Evolutionary conservation across 2,888 invertebrate genomes (phyloP), one percentile per base, ranked within the genome.

Genomic region (Timema cristinae): DNA sequence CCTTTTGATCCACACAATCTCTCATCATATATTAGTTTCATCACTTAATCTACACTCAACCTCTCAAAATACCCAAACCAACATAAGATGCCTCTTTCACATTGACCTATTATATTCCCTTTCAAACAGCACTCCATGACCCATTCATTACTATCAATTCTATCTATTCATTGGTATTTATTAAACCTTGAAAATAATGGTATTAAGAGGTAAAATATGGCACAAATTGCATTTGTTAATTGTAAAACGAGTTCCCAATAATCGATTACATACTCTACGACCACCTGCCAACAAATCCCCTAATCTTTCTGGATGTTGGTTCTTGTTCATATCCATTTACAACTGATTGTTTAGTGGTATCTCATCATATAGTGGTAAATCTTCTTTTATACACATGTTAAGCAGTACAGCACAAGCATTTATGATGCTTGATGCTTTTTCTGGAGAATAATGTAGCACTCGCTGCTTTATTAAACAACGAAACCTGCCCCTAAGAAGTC

Each of bases 351-450:
- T 48, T 9, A 48, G 63, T 47, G 32, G 32, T 32, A 32, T 32
- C 32, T 63, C 63, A 63, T 63, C 63, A 15, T 6, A 48, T 9
- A 63, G 63, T 6, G 63, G 63, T 47, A 63, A 47, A 48, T 63
- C 16, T 32, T 63, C 48, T 32, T 32, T 63, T 1, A 63, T 63
- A 13, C 63, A 63, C 13, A 75, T 74, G 68, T 74, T 75, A 50
- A 73, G 74, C 32, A 75, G 54, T 15, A 73, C 72, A 69, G 71
- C 73, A 73, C 75, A 75, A 1, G 75, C 73, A 67, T 75, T 74
- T 6, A 74, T 71, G 54, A 75, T 75, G 69, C 71, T 73, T 0
- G 51, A 67, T 13, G 74, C 72, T 49, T 72, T 69, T 66, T 69
- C 71, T n/a, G 73, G 75, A 16, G 71, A 51, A 16, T 75, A 75